A percentile compares a stretch with the other conserved stretches of the same genome.
phyloP scores from a whole-genome alignment of 2,888 invertebrate species.

The Archips crataeganus region DNA sequence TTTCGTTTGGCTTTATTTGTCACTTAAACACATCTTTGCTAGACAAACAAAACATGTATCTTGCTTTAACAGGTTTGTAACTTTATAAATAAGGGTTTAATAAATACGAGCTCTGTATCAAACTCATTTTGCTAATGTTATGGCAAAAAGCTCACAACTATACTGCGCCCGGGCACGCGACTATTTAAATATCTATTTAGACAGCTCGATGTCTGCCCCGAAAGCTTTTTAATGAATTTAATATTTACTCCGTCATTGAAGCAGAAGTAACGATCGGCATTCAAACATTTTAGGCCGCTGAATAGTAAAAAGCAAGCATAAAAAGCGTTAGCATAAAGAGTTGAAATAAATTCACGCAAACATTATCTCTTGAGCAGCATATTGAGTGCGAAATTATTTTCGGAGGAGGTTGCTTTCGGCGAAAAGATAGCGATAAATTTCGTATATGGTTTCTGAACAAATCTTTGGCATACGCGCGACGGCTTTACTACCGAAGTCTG shows the following conservation, averaged over 20 bases:
- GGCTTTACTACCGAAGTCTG: conserved; percentile 19
- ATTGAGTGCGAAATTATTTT: conserved; percentile 41
- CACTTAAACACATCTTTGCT: too few species aligned
- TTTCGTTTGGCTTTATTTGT: too few species aligned
- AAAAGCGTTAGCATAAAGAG: conserved; percentile 27
- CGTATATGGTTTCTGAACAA: conserved; percentile 27
- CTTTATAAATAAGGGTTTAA: background rate
- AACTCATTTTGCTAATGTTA: background rate
- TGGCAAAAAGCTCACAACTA: conserved; percentile 5
- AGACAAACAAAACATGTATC: too few species aligned
- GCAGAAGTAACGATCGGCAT: conserved; percentile 17
- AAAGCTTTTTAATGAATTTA: conserved; percentile 23
- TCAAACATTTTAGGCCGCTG: conserved; percentile 10
- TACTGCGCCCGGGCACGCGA: background rate
- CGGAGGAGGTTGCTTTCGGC: conserved; percentile 10
- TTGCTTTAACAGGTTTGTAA: too few species aligned
- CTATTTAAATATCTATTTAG: conserved; percentile 8
- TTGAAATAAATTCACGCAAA: conserved; percentile 40
- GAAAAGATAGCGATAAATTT: conserved; percentile 35
- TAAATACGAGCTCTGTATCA: background rate
- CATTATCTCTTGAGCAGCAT: conserved; percentile 39
- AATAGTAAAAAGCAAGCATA: conserved; percentile 8
- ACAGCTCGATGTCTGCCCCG: background rate
- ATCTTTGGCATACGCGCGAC: conserved; percentile 25
- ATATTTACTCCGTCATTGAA: conserved; percentile 14